Conservation (phyloP, 2,888 invertebrate genomes). For the Eristalis arbustorum region DNA sequence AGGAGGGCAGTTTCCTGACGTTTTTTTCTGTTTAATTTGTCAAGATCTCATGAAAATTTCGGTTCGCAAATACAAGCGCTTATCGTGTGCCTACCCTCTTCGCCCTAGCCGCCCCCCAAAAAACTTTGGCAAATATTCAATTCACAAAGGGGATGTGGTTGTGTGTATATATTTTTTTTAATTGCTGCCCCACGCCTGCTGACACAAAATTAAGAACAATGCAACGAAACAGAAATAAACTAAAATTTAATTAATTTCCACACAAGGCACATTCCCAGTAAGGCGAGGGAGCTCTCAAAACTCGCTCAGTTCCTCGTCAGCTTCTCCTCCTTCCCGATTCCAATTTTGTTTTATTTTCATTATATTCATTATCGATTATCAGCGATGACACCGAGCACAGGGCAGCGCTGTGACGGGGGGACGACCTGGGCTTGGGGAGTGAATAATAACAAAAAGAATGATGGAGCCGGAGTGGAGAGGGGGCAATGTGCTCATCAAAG, state of each 20-base stretch:
- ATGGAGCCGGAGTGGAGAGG: slow-evolving; percentile 3
- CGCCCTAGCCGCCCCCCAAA: neutral
- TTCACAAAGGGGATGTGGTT: neutral
- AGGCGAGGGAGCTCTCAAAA: neutral
- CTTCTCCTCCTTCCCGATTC: slow-evolving; percentile 17
- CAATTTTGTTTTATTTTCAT: neutral
- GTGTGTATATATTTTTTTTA: slow-evolving; percentile 29
- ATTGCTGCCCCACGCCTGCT: slow-evolving; percentile 31
- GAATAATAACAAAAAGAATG: neutral
- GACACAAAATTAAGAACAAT: slow-evolving; percentile 44
- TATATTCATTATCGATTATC: slow-evolving; percentile 57
- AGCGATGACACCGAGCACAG: slow-evolving; percentile 25
- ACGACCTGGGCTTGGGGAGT: neutral
- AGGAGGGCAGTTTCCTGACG: neutral
- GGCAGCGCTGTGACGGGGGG: neutral
- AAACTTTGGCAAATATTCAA: slow-evolving; percentile 53
- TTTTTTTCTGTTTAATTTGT: neutral
- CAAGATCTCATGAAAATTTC: slow-evolving; percentile 1
- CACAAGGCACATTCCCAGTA: slow-evolving; percentile 41
- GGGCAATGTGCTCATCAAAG: slow-evolving; percentile 61
- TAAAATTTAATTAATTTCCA: slow-evolving; percentile 57
- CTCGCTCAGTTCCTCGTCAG: neutral
- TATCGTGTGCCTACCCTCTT: neutral
- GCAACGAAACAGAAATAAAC: slow-evolving; percentile 20
- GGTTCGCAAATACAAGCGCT: neutral